Percentiles rank a stretch among this genome's conserved stretches.
These are phyloP conservation scores for Rana temporaria DNA, from an alignment of 2,113 vertebrate genomes.

Conservation along the genomic window DNA sequence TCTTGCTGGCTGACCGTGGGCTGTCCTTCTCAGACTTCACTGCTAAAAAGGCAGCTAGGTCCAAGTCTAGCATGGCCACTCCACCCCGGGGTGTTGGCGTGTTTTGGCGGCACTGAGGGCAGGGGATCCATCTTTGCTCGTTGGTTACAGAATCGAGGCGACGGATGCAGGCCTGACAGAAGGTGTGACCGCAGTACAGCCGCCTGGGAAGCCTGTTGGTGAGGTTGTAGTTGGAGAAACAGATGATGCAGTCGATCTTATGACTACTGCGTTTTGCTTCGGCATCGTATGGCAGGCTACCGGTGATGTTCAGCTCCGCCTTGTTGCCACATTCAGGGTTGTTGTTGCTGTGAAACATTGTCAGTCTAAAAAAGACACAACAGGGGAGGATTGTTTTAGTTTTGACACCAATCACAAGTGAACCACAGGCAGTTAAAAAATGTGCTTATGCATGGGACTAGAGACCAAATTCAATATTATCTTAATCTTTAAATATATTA, in stretches of 20 bases:
- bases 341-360: constrained; percentile 44
- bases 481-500: too few species aligned
- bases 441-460: too few species aligned
- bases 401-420: too few species aligned
- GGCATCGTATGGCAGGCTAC: neutral
- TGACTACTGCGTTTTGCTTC: constrained; percentile 25
- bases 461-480: too few species aligned
- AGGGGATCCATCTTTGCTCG: constrained; percentile 82
- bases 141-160: constrained; percentile 69
- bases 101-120: constrained; percentile 84
- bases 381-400: neutral
- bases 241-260: constrained; percentile 78
- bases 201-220: constrained; percentile 71
- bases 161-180: constrained; percentile 82
- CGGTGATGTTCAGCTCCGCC: rapidly evolving
- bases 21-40: constrained; percentile 74
- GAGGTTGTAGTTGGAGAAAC: constrained; percentile 80
- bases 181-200: constrained; percentile 84
- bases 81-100: constrained; percentile 79
- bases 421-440: too few species aligned
- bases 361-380: constrained; percentile 1
- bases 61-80: constrained; percentile 79
- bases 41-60: constrained; percentile 76
- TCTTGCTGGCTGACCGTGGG: constrained; percentile 42
- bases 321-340: neutral